Percentiles rank a stretch among this genome's conserved stretches.
Evolutionary conservation across 2,797 vertebrate species (phyloP).

Genomic region (Brachyrhaphis roseni): DNA sequence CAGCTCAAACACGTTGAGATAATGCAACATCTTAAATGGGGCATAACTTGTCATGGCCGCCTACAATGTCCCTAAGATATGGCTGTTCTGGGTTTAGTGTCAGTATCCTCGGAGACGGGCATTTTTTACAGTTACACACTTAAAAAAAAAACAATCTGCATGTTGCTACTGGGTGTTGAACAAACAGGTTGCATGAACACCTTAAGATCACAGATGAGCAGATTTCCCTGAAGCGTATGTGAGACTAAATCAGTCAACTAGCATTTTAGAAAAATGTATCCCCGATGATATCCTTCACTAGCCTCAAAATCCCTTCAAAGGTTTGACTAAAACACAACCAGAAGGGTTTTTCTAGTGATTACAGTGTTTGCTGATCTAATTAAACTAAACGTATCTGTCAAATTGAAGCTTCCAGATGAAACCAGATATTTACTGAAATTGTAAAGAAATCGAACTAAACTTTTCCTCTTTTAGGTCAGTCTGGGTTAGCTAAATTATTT

Average conservation of each 20-base stretch:
- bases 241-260: constrained; percentile 66
- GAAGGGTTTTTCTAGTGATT: constrained; percentile 48
- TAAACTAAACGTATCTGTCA: constrained; percentile 29
- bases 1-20: constrained; percentile 58
- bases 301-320: constrained; percentile 64
- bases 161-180: constrained; percentile 58
- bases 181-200: constrained; percentile 62
- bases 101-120: constrained; percentile 54
- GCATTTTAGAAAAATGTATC: constrained; percentile 53
- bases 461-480: not conserved
- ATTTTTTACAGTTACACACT: constrained; percentile 49
- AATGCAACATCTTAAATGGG: constrained; percentile 69
- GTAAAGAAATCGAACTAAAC: not conserved
- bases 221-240: constrained; percentile 64
- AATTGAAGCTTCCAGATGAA: constrained; percentile 15
- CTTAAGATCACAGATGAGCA: constrained; percentile 67
- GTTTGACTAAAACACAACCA: constrained; percentile 52
- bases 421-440: not conserved
- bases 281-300: constrained; percentile 53
- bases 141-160: constrained; percentile 21
- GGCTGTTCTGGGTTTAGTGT: constrained; percentile 67
- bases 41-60: constrained; percentile 69
- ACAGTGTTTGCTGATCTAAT: constrained; percentile 39
- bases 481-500: not conserved
- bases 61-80: constrained; percentile 71